Percentiles rank a stretch among this genome's conserved stretches.
These are phyloP conservation scores for Myrmecobius fasciatus DNA, from an alignment of 2,113 vertebrate genomes.

Conservation along the genomic window DNA sequence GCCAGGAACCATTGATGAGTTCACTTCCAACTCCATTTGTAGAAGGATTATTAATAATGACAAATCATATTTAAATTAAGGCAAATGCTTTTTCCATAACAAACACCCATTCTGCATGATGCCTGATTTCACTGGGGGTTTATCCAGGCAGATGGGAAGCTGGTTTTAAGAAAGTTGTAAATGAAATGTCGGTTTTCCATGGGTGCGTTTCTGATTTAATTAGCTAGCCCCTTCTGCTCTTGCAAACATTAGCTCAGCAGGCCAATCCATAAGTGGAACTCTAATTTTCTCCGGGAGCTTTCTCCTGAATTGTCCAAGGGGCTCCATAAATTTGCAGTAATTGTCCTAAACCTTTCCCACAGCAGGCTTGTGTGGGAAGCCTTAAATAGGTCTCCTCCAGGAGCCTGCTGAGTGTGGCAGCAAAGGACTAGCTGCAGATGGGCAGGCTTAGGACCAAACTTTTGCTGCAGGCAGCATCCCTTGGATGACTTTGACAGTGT, in stretches of 20 bases:
- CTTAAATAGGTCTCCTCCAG: constrained; percentile 13
- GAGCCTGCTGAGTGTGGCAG: not conserved
- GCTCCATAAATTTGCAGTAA: constrained; percentile 60
- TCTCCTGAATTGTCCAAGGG: constrained; percentile 73
- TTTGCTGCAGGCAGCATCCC: not conserved
- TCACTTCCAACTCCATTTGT: constrained; percentile 36
- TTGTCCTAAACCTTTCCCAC: constrained; percentile 69
- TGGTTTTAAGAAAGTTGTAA: constrained; percentile 76
- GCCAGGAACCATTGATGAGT: not conserved
- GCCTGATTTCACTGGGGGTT: constrained; percentile 67
- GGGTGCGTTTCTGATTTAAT: constrained; percentile 76
- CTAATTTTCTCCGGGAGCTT: constrained; percentile 75
- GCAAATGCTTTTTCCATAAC: constrained; percentile 58
- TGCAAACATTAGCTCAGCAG: constrained; percentile 80
- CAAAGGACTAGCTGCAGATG: not conserved
- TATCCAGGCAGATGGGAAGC: constrained; percentile 78
- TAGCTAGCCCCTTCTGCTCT: constrained; percentile 68
- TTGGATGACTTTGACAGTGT: not conserved
- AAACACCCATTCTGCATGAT: constrained; percentile 39
- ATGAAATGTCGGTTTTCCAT: constrained; percentile 73
- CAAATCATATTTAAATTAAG: constrained; percentile 61
- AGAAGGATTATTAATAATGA: constrained; percentile 43
- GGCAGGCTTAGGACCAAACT: not conserved
- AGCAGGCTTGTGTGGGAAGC: not conserved
- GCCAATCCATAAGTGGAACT: constrained; percentile 78